phyloP scores from a whole-genome alignment of 2,797 vertebrate species.

The Gymnodraco acuticeps region DNA sequence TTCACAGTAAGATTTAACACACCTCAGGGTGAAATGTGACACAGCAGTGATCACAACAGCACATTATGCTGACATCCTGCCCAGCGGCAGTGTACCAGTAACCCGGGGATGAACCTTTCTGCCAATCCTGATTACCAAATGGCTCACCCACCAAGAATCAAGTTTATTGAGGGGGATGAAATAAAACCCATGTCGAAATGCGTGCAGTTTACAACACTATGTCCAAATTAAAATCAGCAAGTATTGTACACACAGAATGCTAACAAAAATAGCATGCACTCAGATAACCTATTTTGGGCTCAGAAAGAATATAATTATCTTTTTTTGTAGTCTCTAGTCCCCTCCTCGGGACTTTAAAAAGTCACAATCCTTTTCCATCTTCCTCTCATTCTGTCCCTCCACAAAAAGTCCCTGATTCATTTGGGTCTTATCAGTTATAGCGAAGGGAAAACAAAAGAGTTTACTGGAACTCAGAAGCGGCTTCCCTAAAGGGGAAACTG shows the following conservation, averaged over 20 bases:
- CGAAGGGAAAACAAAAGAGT: constrained; percentile 76
- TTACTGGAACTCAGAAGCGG: constrained; percentile 60
- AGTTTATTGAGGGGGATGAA: constrained; percentile 30
- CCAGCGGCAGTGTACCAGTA: constrained; percentile 68
- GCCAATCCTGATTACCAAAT: constrained; percentile 71
- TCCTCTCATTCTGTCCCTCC: constrained; percentile 68
- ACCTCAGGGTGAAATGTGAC: constrained; percentile 74
- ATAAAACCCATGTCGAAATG: constrained; percentile 8
- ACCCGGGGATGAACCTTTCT: constrained; percentile 73
- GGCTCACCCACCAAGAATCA: constrained; percentile 40
- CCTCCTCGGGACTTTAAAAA: constrained; percentile 60
- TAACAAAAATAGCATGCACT: constrained; percentile 31
- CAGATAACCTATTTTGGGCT: constrained; percentile 45
- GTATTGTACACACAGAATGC: constrained; percentile 4
- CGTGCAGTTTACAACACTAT: background rate
- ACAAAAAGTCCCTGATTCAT: constrained; percentile 70
- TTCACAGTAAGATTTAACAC: constrained; percentile 61
- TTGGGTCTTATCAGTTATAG: constrained; percentile 72
- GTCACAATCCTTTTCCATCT: constrained; percentile 64
- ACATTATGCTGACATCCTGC: constrained; percentile 59
- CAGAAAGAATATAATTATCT: constrained; percentile 53
- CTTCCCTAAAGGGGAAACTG: constrained; percentile 65
- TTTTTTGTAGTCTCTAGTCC: constrained; percentile 35
- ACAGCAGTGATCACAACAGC: constrained; percentile 33
- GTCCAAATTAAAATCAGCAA: constrained; percentile 25